Evolutionary conservation across 2,113 vertebrate species (phyloP), one percentile per base, ranked within the genome.

Genomic region (Podarcis raffonei): DNA sequence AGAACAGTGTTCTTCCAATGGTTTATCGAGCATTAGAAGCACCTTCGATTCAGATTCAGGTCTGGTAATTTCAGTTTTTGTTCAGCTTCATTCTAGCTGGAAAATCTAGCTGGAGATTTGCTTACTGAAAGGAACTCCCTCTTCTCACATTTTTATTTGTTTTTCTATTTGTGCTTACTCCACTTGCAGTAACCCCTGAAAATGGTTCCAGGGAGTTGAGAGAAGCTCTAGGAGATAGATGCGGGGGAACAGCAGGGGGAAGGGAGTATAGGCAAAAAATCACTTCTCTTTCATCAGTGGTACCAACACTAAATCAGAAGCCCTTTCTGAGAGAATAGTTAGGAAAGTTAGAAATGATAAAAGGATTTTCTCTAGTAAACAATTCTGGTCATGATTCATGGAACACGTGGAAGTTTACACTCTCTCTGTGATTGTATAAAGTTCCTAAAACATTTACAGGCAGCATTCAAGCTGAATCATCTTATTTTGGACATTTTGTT

Each of bases 41-140:
- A 18, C 99, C 99, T 5, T 99, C 99, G 76, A 98, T 98, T 92
- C 99, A 99, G 96, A 99, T 99, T 80, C 99, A 99, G 99, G 99
- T 99, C 95, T 4, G n/a, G 11, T 83, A 69, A 71, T 81, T 86
- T 32, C 15, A 76, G 18, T 16, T 66, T 93, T 74, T 68, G 86
- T 83, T 59, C 35, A 65, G 5, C 23, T 77, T 53, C 30, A 62
- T 32, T 65, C 74, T n/a, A 82, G 48, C 2, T 62, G 22, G 22
- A 42, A 42, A 42, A 42, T 12, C 59, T 32, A 32, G 32, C 27
- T 53, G n/a, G 11, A 53, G 48, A 53, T 53, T 53, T 53, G 48
- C 11, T 53, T 53, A 53, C 7, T 37, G 23, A 87, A 81, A 42
- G 35, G 5, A 83, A 81, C 13, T 25, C 57, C 20, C 25, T 79